These are phyloP conservation scores for Metallyticus violacea DNA, from an alignment of 2,888 invertebrate genomes.

Conservation along the genomic window DNA sequence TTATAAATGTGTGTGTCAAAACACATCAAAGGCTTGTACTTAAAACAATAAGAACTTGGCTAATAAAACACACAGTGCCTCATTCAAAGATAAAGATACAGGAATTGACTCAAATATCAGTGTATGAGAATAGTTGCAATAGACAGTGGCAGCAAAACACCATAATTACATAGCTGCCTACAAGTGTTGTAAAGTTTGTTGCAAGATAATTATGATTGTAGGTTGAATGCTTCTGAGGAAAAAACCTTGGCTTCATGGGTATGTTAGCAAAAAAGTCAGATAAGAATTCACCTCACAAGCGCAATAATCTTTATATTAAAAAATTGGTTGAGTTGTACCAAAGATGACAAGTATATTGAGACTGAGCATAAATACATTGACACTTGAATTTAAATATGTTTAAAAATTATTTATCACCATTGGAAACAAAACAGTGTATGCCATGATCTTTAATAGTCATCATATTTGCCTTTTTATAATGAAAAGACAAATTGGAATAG, in stretches of 20 bases:
- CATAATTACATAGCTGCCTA: not conserved
- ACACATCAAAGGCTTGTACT: not conserved
- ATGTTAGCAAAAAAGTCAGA: not conserved
- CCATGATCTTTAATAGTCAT: not conserved
- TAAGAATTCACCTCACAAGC: not conserved
- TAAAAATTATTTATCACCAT: not conserved
- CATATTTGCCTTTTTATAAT: not conserved
- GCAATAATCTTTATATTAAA: not conserved
- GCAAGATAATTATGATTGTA: not conserved
- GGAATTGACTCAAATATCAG: not conserved
- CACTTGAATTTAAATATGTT: not conserved
- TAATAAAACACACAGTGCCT: not conserved
- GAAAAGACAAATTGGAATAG: no score
- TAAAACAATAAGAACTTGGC: not conserved
- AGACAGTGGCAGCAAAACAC: not conserved
- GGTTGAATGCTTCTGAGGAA: not conserved
- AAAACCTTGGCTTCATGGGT: not conserved
- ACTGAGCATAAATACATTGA: not conserved
- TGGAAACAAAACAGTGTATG: not conserved
- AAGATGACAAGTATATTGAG: not conserved
- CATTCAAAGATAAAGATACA: not conserved
- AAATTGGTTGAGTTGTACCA: not conserved
- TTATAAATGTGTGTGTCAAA: not conserved
- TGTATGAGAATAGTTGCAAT: not conserved
- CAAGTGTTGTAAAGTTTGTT: not conserved